Percentiles rank a stretch among this genome's conserved stretches.
Conservation (phyloP, 1,140 invertebrate species). For the Pygmarrhopalites habei region DNA sequence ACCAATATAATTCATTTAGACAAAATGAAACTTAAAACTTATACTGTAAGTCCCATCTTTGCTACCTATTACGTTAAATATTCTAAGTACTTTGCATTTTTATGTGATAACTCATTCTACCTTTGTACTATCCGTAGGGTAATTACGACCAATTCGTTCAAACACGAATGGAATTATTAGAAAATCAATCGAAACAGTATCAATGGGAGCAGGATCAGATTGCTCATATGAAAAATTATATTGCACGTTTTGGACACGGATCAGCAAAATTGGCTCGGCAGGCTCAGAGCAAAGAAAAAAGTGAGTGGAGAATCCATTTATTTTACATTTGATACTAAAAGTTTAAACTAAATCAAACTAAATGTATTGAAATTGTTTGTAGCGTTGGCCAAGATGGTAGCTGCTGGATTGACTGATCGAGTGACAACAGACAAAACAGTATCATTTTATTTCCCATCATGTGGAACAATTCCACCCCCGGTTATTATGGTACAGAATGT, state of each 20-base stretch:
- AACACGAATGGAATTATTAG: slow-evolving; percentile 85
- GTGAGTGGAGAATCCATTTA: no score
- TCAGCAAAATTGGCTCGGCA: slow-evolving; percentile 95
- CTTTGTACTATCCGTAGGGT: slow-evolving; percentile 48
- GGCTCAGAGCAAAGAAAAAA: slow-evolving; percentile 99
- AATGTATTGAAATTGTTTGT: no score
- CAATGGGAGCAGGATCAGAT: slow-evolving; percentile 99
- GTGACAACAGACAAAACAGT: slow-evolving; percentile 82
- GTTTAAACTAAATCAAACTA: no score
- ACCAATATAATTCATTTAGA: slow-evolving; percentile 97
- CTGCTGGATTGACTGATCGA: slow-evolving; percentile 91
- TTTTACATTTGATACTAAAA: no score
- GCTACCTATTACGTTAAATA: not conserved
- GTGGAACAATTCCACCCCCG: slow-evolving; percentile 92
- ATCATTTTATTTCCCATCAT: slow-evolving; percentile 93
- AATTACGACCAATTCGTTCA: slow-evolving; percentile 94
- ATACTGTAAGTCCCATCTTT: slow-evolving; percentile 59
- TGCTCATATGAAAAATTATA: slow-evolving; percentile 99
- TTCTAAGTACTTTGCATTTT: not conserved
- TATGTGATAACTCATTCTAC: no score
- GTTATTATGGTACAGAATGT: slow-evolving; percentile 96
- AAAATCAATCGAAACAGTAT: slow-evolving; percentile 98
- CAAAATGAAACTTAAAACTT: slow-evolving; percentile 89
- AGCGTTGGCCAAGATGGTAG: slow-evolving; percentile 98
- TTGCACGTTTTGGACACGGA: slow-evolving; percentile 97